Conservation (phyloP, 2,113 vertebrate species). For the Callipepla squamata region DNA sequence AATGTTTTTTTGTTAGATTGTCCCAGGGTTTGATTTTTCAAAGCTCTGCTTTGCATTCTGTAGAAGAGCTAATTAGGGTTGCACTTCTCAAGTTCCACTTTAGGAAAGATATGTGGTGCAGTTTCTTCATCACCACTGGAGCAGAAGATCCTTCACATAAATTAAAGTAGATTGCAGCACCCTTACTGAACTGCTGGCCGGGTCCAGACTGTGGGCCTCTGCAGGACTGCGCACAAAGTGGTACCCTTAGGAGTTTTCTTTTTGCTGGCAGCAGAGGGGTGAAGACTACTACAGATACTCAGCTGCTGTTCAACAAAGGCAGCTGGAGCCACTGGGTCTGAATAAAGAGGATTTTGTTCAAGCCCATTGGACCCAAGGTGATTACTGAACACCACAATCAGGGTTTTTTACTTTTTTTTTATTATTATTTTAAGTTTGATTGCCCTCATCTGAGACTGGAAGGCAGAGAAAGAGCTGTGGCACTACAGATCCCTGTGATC, state of each 20-base stretch:
- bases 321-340: slow-evolving; percentile 37
- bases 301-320: slow-evolving; percentile 11
- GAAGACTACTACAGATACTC: slow-evolving; percentile 10
- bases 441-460: neutral
- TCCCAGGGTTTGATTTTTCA: neutral
- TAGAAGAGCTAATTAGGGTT: slow-evolving; percentile 15
- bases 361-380: slow-evolving; percentile 29
- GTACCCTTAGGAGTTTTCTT: neutral
- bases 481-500: slow-evolving; percentile 23
- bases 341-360: slow-evolving; percentile 59
- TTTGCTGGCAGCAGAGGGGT: neutral
- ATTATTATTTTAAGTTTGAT: slow-evolving; percentile 9
- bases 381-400: slow-evolving; percentile 62
- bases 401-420: slow-evolving; percentile 13
- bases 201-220: neutral
- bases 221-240: neutral
- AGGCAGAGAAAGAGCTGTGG: slow-evolving; percentile 37
- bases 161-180: neutral
- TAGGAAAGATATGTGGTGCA: neutral
- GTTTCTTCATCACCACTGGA: neutral
- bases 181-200: neutral
- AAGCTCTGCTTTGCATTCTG: neutral
- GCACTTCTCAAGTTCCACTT: neutral
- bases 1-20: neutral
- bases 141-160: neutral